Conservation (phyloP, 1,140 invertebrate species). For the Hycleus cichorii region DNA sequence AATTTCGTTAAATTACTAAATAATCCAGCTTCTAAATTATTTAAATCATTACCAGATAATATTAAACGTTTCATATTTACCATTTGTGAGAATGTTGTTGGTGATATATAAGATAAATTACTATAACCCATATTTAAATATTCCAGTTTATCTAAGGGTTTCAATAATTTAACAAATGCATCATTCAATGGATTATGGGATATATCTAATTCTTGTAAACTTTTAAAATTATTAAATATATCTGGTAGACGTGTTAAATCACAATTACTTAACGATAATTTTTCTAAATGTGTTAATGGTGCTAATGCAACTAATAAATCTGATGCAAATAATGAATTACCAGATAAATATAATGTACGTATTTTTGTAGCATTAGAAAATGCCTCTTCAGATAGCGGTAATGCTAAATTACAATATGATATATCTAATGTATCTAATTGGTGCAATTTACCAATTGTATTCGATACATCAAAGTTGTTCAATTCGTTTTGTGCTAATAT, state of each 20-base stretch:
- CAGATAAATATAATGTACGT: conserved; percentile 55
- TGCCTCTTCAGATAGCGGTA: conserved; percentile 57
- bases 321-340: conserved; percentile 59
- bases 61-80: conserved; percentile 57
- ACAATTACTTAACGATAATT: conserved; percentile 60
- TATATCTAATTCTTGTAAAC: conserved; percentile 59
- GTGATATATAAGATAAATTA: conserved; percentile 57
- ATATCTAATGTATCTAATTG: conserved; percentile 61
- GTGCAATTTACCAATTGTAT: conserved; percentile 57
- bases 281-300: conserved; percentile 56
- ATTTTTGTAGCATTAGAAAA: conserved; percentile 62
- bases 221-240: conserved; percentile 57
- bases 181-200: conserved; percentile 62
- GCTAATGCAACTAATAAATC: conserved; percentile 59
- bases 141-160: conserved; percentile 56
- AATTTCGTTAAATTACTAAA: conserved; percentile 61
- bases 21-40: conserved; percentile 58
- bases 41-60: conserved; percentile 59
- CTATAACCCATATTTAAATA: conserved; percentile 69
- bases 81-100: conserved; percentile 62
- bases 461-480: conserved; percentile 54
- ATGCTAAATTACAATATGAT: conserved; percentile 60
- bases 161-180: conserved; percentile 58
- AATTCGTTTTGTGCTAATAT: conserved; percentile 60
- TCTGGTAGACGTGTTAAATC: conserved; percentile 54